phyloP scores from a whole-genome alignment of 2,113 vertebrate genomes.

The Podiceps cristatus region DNA sequence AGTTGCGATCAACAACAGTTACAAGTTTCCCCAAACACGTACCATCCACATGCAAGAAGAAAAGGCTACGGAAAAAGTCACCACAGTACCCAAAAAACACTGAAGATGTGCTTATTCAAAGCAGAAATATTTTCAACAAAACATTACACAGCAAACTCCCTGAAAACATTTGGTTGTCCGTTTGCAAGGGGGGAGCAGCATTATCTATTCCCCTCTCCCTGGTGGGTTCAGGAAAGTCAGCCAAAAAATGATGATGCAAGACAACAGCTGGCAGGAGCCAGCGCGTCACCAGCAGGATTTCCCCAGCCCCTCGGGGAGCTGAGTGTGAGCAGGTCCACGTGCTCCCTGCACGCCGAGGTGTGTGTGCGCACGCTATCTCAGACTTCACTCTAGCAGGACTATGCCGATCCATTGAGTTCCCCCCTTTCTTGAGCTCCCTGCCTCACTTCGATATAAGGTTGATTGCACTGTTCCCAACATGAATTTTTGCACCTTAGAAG shows the following conservation, averaged over 20 bases:
- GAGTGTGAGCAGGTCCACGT: not conserved
- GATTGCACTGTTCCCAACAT: conserved; percentile 58
- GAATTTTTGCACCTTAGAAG: conserved; percentile 59
- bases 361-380: not conserved
- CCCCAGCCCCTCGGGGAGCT: not conserved
- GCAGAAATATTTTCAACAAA: conserved; percentile 50
- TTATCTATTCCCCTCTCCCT: conserved; percentile 31
- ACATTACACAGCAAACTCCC: conserved; percentile 36
- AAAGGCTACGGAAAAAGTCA: conserved; percentile 58
- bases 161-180: conserved; percentile 37
- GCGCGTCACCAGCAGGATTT: not conserved
- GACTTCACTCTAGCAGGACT: conserved; percentile 18
- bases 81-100: conserved; percentile 51
- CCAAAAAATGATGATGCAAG: not conserved
- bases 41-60: conserved; percentile 70
- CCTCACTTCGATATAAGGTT: not conserved
- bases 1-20: not conserved
- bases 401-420: not conserved
- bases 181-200: not conserved
- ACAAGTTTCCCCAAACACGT: conserved; percentile 55
- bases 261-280: not conserved
- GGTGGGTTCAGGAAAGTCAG: conserved; percentile 25
- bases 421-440: not conserved
- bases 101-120: conserved; percentile 37
- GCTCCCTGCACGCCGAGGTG: not conserved